These are phyloP conservation scores for Etheostoma perlongum DNA, from an alignment of 2,797 vertebrate genomes.

Conservation along the genomic window DNA sequence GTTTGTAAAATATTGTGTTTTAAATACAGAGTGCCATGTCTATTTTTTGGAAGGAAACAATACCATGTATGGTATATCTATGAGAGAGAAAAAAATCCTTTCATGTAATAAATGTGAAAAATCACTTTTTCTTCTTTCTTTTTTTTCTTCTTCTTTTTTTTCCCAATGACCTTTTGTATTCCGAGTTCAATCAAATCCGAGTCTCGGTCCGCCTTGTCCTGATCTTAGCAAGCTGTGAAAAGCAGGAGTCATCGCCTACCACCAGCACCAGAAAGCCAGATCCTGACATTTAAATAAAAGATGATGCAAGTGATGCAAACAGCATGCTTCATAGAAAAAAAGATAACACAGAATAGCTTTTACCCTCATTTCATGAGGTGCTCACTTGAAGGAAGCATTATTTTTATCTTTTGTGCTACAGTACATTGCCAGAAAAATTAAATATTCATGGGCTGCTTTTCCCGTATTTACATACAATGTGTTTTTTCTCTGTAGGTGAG, in stretches of 20 bases:
- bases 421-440: slow-evolving; percentile 57
- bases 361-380: slow-evolving; percentile 74
- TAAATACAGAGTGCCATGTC: slow-evolving; percentile 4
- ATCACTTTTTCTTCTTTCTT: slow-evolving; percentile 29
- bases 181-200: slow-evolving; percentile 64
- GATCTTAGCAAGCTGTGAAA: slow-evolving; percentile 73
- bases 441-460: slow-evolving; percentile 72
- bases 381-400: slow-evolving; percentile 71
- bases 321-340: slow-evolving; percentile 72
- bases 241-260: slow-evolving; percentile 72
- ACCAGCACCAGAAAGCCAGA: slow-evolving; percentile 63
- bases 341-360: slow-evolving; percentile 83
- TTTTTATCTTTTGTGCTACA: slow-evolving; percentile 72
- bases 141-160: slow-evolving; percentile 1
- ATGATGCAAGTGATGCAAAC: slow-evolving; percentile 68
- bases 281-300: slow-evolving; percentile 86
- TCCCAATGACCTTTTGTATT: slow-evolving; percentile 68
- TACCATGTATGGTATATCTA: background rate
- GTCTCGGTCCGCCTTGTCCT: slow-evolving; percentile 51
- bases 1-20: slow-evolving; percentile 11
- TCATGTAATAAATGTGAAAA: slow-evolving; percentile 19
- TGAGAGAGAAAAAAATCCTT: background rate
- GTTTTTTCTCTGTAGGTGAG: slow-evolving; percentile 58
- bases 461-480: slow-evolving; percentile 73
- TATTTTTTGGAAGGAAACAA: slow-evolving; percentile 30